These are phyloP conservation scores for Suncus etruscus DNA, from an alignment of 2,113 vertebrate genomes.

Conservation along the genomic window DNA sequence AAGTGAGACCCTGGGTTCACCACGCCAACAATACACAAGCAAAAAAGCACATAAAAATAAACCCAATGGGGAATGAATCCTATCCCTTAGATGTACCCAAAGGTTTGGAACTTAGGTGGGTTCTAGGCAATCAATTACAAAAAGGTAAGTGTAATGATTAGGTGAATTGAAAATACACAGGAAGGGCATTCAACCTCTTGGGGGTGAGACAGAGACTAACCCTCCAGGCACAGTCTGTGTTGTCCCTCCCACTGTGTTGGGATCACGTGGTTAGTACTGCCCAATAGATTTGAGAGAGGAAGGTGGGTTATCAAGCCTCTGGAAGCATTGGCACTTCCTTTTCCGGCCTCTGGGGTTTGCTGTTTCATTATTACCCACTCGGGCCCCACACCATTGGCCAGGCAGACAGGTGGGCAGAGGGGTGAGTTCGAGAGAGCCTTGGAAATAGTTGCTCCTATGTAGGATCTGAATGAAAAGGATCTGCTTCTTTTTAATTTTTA, in stretches of 20 bases:
- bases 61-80: background rate
- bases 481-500: background rate
- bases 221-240: background rate
- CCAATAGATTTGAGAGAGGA: background rate
- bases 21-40: too few species aligned
- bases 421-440: background rate
- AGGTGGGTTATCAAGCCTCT: background rate
- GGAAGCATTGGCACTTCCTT: background rate
- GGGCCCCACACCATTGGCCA: too few species aligned
- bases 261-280: background rate
- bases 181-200: background rate
- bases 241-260: background rate
- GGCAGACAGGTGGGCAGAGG: too few species aligned
- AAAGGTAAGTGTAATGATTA: background rate
- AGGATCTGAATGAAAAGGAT: constrained; percentile 19
- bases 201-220: background rate
- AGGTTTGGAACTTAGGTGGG: background rate
- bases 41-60: too few species aligned
- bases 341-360: too few species aligned
- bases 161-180: background rate
- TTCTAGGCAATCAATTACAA: background rate
- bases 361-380: too few species aligned
- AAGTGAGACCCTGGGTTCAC: too few species aligned
- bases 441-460: background rate
- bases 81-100: background rate